phyloP scores from a whole-genome alignment of 2,113 vertebrate species.

The Capreolus pygargus region DNA sequence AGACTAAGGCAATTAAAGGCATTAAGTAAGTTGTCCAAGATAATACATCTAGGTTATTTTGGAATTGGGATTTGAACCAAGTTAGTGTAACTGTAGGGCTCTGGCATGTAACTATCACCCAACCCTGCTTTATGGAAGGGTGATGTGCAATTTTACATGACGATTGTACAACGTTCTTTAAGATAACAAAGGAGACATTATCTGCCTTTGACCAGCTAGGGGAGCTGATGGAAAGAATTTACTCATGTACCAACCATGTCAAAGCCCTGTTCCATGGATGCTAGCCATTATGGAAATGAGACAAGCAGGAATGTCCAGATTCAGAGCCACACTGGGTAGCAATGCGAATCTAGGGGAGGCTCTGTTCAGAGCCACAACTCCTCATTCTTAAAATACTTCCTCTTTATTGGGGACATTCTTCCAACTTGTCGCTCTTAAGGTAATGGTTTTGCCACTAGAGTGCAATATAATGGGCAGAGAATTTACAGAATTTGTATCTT shows the following conservation, averaged over 20 bases:
- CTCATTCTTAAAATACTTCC: not conserved
- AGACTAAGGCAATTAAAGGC: not conserved
- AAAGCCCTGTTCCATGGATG: not conserved
- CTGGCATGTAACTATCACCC: not conserved
- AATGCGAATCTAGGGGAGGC: not conserved
- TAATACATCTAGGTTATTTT: not conserved
- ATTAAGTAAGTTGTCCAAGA: not conserved
- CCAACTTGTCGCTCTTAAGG: not conserved
- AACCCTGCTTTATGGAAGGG: not conserved
- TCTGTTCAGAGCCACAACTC: not conserved
- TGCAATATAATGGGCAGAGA: not conserved
- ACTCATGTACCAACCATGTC: not conserved
- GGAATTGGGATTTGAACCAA: not conserved
- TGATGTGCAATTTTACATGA: not conserved
- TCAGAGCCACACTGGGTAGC: accelerated
- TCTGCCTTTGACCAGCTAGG: not conserved
- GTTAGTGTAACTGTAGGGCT: not conserved
- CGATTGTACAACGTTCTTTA: not conserved
- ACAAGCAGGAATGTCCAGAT: not conserved
- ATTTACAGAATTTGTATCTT: no score
- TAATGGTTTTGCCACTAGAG: not conserved
- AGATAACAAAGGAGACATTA: not conserved
- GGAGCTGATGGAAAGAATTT: not conserved
- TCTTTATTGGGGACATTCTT: not conserved
- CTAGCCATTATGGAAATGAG: not conserved